Base-by-base conservation (phyloP, 2,113 vertebrate species). In the Arvicanthis niloticus region DNA sequence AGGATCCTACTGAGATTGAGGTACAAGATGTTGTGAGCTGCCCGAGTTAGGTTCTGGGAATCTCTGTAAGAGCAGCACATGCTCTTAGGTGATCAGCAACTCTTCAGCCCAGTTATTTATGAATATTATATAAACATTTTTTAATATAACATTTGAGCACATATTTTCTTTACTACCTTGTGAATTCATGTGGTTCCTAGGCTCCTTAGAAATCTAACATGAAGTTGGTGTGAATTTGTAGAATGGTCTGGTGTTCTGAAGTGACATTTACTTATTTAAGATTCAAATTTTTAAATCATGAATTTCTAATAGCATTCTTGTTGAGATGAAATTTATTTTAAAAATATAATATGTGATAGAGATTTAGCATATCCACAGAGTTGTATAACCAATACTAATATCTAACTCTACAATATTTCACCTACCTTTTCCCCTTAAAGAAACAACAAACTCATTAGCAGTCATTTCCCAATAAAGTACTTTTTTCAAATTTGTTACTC, bases 51-150 rank as follows among this genome's bases (percentile, higher is more conserved):
- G 24, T 42, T 26, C 58, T 62, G 7, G 5, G n/a, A 9, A 17
- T 58, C 1, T 84, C 58, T 84, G 1, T 24, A 62, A 31, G 15
- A 84, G 24, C n/a, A 60, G 24, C 5, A 29, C 11, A 2, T 84
- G 81, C 2, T 17, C 60, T 11, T 31, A 45, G 5, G n/a, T 65
- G 26, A 26, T 65, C 40, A 65, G 37, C 24, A 42, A 65, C 82
- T 82, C 22, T 65, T 15, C 16, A 85, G 58, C 15, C 40, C 60
- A 31, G 82, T 31, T 85, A 1, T 37, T 91, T 85, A 51, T 91
- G 68, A 65, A 90, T 29, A 58, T 89, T 62, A 78, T 84, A 16
- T 81, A 93, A 93, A n/a, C 94, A n/a, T 48, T 72, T 91, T 90
- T 87, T 3, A 42, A 22, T 48, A 65, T 87, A 94, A 75, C 5